phyloP scores from a whole-genome alignment of 2,797 vertebrate species.

The Halcyon badia region DNA sequence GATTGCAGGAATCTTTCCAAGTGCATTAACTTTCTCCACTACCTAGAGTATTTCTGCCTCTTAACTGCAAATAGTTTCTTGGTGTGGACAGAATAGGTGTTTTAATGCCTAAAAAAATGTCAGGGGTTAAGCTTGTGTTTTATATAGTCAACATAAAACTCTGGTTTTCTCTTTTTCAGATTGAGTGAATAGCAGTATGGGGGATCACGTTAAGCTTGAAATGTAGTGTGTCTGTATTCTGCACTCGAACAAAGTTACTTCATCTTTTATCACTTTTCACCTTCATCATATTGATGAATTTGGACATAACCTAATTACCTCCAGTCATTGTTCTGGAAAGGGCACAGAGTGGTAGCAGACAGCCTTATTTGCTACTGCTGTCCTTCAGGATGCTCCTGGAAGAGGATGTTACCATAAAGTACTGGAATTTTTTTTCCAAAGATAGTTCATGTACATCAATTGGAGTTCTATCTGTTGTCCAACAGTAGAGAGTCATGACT shows the following conservation, averaged over 20 bases:
- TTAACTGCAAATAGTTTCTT: not conserved
- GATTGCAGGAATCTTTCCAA: slow-evolving; percentile 18
- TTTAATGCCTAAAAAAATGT: not conserved
- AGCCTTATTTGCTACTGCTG: slow-evolving; percentile 41
- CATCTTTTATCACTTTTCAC: slow-evolving; percentile 44
- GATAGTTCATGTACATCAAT: not conserved
- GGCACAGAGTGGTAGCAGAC: slow-evolving; percentile 39
- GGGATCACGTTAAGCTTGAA: not conserved
- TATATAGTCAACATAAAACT: not conserved
- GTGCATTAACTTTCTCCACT: slow-evolving; percentile 14
- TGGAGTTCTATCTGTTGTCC: not conserved
- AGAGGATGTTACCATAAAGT: slow-evolving; percentile 1
- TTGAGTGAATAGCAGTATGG: not conserved
- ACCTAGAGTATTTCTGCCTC: slow-evolving; percentile 9
- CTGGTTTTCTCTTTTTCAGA: not conserved
- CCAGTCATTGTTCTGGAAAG: slow-evolving; percentile 36
- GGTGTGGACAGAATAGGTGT: not conserved
- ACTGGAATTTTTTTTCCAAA: slow-evolving; percentile 13
- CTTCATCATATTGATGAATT: slow-evolving; percentile 75
- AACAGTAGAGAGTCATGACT: not conserved
- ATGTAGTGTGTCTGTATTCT: not conserved
- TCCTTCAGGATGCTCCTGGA: slow-evolving; percentile 44
- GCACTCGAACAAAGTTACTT: slow-evolving; percentile 6
- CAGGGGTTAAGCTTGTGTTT: not conserved
- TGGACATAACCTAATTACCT: slow-evolving; percentile 63